A percentile compares a stretch with the other conserved stretches of the same genome.
phyloP scores from a whole-genome alignment of 2,888 invertebrate species.

The Melanargia galathea region DNA sequence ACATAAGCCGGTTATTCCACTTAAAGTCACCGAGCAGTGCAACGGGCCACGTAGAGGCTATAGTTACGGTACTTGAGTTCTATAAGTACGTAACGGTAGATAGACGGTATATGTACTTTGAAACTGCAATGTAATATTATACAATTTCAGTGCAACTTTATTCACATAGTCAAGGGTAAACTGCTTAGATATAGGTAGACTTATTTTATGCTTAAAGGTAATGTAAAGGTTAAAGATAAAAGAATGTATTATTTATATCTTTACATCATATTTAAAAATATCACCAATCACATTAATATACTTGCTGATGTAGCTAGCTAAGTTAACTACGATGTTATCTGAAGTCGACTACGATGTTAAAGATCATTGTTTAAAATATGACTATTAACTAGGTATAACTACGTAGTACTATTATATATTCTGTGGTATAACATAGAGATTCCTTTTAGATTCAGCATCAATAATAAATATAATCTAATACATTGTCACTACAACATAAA shows the following conservation, averaged over 20 bases:
- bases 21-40: slow-evolving; percentile 42
- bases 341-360: not conserved
- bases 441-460: slow-evolving; percentile 2
- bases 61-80: slow-evolving; percentile 64
- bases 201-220: too few species aligned
- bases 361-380: not conserved
- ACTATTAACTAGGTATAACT: too few species aligned
- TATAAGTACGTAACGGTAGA: slow-evolving; percentile 34
- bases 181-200: not conserved
- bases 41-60: slow-evolving; percentile 54
- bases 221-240: not conserved
- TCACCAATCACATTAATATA: not conserved
- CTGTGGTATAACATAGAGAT: not conserved
- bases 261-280: not conserved
- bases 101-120: slow-evolving; percentile 13
- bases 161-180: slow-evolving; percentile 5
- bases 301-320: not conserved
- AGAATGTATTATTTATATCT: not conserved
- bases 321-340: not conserved
- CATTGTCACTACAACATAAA: too few species aligned
- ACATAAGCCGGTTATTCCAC: slow-evolving; percentile 50
- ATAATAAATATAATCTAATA: not conserved
- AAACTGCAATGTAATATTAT: slow-evolving; percentile 22
- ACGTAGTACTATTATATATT: too few species aligned
- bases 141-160: slow-evolving; percentile 6